Evolutionary conservation across 1,140 invertebrate genomes (phyloP), one percentile per base, ranked within the genome.

Genomic region (Halictus rubicundus): DNA sequence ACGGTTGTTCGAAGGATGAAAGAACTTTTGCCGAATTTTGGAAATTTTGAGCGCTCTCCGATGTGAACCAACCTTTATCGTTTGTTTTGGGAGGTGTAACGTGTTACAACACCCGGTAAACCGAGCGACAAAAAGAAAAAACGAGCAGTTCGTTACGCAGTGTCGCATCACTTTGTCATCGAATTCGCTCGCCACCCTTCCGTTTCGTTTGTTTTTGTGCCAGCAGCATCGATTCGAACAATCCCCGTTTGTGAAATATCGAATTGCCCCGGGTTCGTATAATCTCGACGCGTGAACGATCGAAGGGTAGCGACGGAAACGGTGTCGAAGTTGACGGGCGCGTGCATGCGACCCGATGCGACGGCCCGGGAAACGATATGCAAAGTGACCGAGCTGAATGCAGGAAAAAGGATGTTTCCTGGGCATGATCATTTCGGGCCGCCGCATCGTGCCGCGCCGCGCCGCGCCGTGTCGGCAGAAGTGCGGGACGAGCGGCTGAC

Each of bases 401-500:
- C 57, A 78, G 71, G 78, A 71, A 87, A 74, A 79, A 83, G 16
- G 77, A 78, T 78, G 76, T 64, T 78, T 78, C 76, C 68, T 42
- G 39, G 78, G 63, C 66, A 39, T 16, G 78, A 79, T 74, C 25
- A 63, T 72, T 82, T 78, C 19, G 21, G 54, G 71, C 57, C 25
- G 60, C 32, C 84, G 27, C 84, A 71, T 9, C 42, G 42, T 9
- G 42, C 3, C 10, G 82, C 25, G 54, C 32, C 84, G 61, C 25
- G 54, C 32, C 84, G 27, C 84, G 76, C 42, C 42, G 42, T 9
- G 42, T 46, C 42, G 82, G 19, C 72, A 79, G 71, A 59, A 79
- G 72, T 74, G 49, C 74, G 59, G 42, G 68, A 86, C 74, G 78
- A 68, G 75, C 84, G 79, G 68, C 64, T 64, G 75, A 87, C 87